Evolutionary conservation across 2,113 vertebrate species (phyloP).

Genomic region (Aspiorhynchus laticeps): DNA sequence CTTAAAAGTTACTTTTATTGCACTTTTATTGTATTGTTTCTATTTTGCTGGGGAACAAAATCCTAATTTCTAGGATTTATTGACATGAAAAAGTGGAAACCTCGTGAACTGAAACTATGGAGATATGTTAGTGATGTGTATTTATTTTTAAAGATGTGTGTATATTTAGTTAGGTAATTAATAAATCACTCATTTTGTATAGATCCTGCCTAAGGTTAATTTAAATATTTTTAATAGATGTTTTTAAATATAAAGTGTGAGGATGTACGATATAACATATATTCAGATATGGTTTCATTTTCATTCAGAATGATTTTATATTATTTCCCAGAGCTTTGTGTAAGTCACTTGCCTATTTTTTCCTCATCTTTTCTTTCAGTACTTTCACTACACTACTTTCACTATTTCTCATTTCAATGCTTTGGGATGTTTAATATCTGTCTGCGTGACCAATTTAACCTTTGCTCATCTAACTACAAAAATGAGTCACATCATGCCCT

Average conservation of each 20-base stretch:
- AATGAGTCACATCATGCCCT: conserved; percentile 32
- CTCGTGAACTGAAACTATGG: neutral
- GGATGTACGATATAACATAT: neutral
- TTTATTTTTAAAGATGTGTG: too few species aligned
- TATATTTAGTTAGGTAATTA: too few species aligned
- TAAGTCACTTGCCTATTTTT: neutral
- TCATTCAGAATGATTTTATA: neutral
- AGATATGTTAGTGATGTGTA: neutral
- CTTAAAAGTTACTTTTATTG: neutral
- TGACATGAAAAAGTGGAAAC: neutral
- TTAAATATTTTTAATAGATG: neutral
- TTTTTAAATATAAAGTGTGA: neutral
- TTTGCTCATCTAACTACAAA: conserved; percentile 11
- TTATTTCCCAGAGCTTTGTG: neutral
- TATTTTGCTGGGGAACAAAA: neutral
- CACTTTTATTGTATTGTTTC: neutral
- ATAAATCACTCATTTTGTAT: too few species aligned
- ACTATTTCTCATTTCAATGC: neutral
- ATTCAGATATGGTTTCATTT: neutral
- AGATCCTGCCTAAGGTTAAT: neutral
- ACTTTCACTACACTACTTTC: conserved; percentile 13
- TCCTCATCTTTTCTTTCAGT: neutral
- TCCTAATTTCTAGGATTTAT: too few species aligned
- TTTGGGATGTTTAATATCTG: neutral
- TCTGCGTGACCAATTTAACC: conserved; percentile 23